Evolutionary conservation across 2,113 vertebrate species (phyloP), one percentile per base, ranked within the genome.

Genomic region (Spilogale gracilis): DNA sequence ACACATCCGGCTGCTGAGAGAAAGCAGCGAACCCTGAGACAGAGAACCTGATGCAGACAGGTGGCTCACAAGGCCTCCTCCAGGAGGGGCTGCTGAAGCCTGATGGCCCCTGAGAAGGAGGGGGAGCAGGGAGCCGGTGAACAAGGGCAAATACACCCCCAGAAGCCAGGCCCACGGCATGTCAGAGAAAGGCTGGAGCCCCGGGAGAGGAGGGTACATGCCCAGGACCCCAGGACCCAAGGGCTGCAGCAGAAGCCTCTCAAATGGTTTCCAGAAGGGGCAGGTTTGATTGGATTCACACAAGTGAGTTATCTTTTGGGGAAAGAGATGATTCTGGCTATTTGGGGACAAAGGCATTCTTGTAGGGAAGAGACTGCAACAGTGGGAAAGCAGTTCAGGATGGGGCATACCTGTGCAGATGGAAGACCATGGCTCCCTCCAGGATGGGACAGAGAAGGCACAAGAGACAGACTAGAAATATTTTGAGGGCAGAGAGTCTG

Each of bases 201-300:
- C 78, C 60, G 45, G n/a, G 6, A 43, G 86, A 6, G 10, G 0
- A 3, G 5, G 71, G n/a, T 11, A 32, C 0, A n/a, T 7, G 48
- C 48, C 69, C 67, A 43, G 74, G 52, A 63, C 17, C 76, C 10
- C 61, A 10, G 67, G 74, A 27, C 0, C 1, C n/a, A 67, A n/a
- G 1, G 4, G n/a, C 48, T 1, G 3, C 3, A 10, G 45, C 20
- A 27, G 16, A 11, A n/a, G 43, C 60, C 18, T 50, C 27, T 16
- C 43, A 2, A n/a, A 13, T 56, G 38, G 43, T 48, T 85, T 90
- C 76, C 21, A 45, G 65, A 60, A 79, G 18, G 52, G 89, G 50
- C 16, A 27, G 27, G 27, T 48, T 54, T 43, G 60, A 65, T 12
- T 18, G 30, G 48, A 71, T 43, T 60, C 32, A 38, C 4, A 7